Evolutionary conservation across 2,113 vertebrate species (phyloP), one percentile per base, ranked within the genome.

Genomic region (Sylvilagus bachmani): DNA sequence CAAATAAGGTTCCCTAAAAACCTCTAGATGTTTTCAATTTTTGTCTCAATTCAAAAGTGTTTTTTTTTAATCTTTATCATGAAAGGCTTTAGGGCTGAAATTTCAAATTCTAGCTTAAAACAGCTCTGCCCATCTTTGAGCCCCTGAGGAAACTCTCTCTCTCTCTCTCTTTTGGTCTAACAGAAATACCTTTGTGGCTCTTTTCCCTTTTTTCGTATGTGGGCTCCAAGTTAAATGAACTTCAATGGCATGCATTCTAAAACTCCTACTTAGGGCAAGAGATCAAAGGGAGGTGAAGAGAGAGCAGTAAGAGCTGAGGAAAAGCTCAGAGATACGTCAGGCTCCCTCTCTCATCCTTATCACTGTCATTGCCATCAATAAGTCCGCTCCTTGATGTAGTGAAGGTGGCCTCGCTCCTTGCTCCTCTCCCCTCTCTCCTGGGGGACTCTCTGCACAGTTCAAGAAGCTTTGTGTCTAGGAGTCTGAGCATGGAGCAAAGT

Each of bases 211-310:
- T 81, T 84, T 86, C 66, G 49, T 16, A 44, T 44, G 67, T 31
- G 14, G 88, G 58, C 31, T 79, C 94, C 31, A 0, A 96, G 89
- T 82, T 90, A 95, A 95, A 44, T 95, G 58, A 95, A 77, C 75
- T 71, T 80, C 62, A 95, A 90, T 36, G 85, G 64, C 90, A 86
- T 38, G 16, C 33, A 81, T 90, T 90, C 58, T 89, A 82, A 92
- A 73, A 93, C 21, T 16, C 70, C 79, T 24, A 29, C 21, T 74
- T 62, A 92, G 13, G 29, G 36, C 38, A 24, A 3, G 70, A 75
- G 64, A 89, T 89, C 82, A 90, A 95, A 90, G 53, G 58, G 29
- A 95, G 36, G 82, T 31, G 16, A 92, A 58, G 66, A 74, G 69
- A 92, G 61, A 66, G 83, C 77, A 61, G 77, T 64, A 44, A 53